phyloP scores from a whole-genome alignment of 2,113 vertebrate species.

The Aplodontia rufa region DNA sequence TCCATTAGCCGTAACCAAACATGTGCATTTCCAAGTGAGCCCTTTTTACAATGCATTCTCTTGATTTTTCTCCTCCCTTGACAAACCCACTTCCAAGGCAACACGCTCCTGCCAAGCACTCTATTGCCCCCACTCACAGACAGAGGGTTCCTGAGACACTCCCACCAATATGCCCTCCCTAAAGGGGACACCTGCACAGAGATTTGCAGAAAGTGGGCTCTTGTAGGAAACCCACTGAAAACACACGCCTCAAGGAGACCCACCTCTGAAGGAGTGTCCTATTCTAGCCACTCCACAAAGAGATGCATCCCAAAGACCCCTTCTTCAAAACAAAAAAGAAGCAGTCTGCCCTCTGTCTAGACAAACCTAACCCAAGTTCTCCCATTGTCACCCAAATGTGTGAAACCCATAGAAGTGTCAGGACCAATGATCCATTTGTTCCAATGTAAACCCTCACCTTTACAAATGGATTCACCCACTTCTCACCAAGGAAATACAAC shows the following conservation, averaged over 20 bases:
- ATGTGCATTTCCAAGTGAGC: not conserved
- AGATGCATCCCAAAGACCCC: not conserved
- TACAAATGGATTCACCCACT: not conserved
- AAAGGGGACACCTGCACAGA: not conserved
- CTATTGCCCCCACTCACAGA: not conserved
- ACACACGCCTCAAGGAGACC: not conserved
- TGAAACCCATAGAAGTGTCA: not conserved
- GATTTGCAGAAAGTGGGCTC: not conserved
- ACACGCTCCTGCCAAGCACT: not conserved
- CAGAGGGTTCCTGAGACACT: not conserved
- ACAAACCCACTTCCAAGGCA: not conserved
- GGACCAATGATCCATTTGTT: not conserved
- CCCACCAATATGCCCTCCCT: not conserved
- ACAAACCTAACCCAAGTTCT: not conserved
- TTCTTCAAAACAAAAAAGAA: not conserved
- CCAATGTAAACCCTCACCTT: not conserved
- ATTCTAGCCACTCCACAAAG: not conserved
- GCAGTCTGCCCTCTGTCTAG: not conserved
- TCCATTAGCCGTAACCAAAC: not conserved
- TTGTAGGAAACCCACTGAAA: not conserved
- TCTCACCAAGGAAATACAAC: not conserved
- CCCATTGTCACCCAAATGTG: not conserved
- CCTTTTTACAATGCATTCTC: not conserved
- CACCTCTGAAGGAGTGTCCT: not conserved
- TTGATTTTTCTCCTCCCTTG: not conserved